phyloP scores from a whole-genome alignment of 2,888 invertebrate species.

The Synanthedon myopaeformis region DNA sequence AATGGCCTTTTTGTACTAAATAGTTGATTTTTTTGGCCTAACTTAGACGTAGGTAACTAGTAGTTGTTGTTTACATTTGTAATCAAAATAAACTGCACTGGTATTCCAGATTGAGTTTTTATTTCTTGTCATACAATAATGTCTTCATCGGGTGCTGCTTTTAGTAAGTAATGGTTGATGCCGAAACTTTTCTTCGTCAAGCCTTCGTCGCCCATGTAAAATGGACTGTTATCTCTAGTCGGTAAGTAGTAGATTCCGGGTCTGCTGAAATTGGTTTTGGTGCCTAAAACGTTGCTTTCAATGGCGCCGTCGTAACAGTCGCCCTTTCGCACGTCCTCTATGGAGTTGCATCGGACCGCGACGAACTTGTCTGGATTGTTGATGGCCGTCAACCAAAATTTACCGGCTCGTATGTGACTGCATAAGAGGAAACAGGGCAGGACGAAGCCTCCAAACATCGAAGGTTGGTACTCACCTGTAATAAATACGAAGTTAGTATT shows the following conservation, averaged over 20 bases:
- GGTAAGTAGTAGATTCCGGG: conserved; percentile 51
- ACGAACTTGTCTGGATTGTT: conserved; percentile 36
- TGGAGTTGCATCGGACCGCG: conserved; percentile 36
- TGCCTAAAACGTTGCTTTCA: conserved; percentile 36
- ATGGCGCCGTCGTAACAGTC: conserved; percentile 31
- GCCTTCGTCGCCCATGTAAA: conserved; percentile 35
- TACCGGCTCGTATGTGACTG: conserved; percentile 45
- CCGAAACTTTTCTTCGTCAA: conserved; percentile 28
- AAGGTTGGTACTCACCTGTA: conserved; percentile 50
- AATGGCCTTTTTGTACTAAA: conserved; percentile 5
- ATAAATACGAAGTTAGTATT: no score
- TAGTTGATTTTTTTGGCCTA: conserved; percentile 18
- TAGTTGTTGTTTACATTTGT: conserved; percentile 35
- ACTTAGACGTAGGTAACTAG: conserved; percentile 26
- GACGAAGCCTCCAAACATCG: conserved; percentile 34
- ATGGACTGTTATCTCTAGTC: conserved; percentile 32
- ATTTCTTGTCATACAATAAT: conserved; percentile 25
- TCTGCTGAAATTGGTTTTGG: conserved; percentile 40
- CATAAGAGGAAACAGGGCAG: conserved; percentile 51
- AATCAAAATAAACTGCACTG: conserved; percentile 38
- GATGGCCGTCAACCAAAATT: conserved; percentile 38
- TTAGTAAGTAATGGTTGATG: conserved; percentile 33
- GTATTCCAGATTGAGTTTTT: conserved; percentile 11
- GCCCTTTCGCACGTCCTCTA: conserved; percentile 34
- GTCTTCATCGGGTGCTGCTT: conserved; percentile 37